Evolutionary conservation across 2,888 invertebrate species (phyloP).

Genomic region (Ptychoptera albimana): DNA sequence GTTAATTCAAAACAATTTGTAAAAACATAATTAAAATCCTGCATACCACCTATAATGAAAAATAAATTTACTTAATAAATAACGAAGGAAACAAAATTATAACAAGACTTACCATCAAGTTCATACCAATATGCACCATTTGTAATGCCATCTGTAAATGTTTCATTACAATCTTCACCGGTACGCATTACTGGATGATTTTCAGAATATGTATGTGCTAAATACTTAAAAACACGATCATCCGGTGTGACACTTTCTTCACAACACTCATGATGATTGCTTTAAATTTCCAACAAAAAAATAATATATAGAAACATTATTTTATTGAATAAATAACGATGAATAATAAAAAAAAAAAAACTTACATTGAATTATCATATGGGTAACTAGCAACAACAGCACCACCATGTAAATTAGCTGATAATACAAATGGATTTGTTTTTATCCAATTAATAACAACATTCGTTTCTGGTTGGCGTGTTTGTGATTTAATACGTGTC

Average conservation of each 20-base stretch:
- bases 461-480: constrained; percentile 71
- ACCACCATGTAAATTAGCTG: constrained; percentile 91
- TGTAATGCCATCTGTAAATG: constrained; percentile 65
- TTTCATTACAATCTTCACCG: constrained; percentile 59
- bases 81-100: background rate
- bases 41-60: constrained; percentile 71
- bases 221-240: constrained; percentile 57
- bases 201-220: constrained; percentile 62
- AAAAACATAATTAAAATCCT: constrained; percentile 92
- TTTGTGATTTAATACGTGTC: constrained; percentile 26
- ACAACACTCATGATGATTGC: constrained; percentile 45
- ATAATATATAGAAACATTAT: background rate
- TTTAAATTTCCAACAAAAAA: no score
- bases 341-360: constrained; percentile 9
- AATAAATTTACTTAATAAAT: constrained; percentile 3
- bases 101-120: constrained; percentile 42
- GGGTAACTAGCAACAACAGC: constrained; percentile 97
- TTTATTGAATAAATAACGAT: background rate
- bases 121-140: constrained; percentile 91
- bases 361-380: constrained; percentile 70
- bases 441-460: constrained; percentile 83
- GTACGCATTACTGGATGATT: constrained; percentile 57
- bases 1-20: constrained; percentile 96
- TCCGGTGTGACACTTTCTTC: constrained; percentile 67
- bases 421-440: constrained; percentile 75